Conservation (phyloP, 2,113 vertebrate species). For the Solea senegalensis region DNA sequence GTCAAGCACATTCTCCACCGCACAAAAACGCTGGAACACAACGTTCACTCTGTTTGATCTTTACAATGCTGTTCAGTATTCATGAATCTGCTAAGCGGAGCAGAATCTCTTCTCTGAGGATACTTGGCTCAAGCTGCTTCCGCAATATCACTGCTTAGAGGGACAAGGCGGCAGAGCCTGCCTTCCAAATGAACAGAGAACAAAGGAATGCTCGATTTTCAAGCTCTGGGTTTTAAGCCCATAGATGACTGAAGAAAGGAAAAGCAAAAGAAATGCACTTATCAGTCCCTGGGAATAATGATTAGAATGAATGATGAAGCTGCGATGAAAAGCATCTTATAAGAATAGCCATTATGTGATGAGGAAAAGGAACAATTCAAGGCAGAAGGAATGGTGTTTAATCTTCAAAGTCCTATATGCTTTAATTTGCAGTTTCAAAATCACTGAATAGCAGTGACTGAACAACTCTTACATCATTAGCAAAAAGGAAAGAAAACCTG, state of each 20-base stretch:
- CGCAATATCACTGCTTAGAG: conserved; percentile 67
- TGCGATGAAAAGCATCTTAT: conserved; percentile 37
- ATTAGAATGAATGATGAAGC: conserved; percentile 51
- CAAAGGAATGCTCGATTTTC: conserved; percentile 67
- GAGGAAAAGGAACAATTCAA: conserved; percentile 43
- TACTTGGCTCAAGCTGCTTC: conserved; percentile 66
- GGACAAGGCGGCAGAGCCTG: conserved; percentile 60
- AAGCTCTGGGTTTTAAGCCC: conserved; percentile 57
- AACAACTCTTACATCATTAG: conserved; percentile 55
- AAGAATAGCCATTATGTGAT: conserved; percentile 48
- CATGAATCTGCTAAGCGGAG: conserved; percentile 71
- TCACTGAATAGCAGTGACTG: conserved; percentile 49
- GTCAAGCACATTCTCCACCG: conserved; percentile 46
- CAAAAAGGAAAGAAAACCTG: conserved; percentile 18
- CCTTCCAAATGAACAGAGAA: conserved; percentile 68
- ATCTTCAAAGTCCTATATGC: conserved; percentile 63
- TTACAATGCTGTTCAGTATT: conserved; percentile 73
- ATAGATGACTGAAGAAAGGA: conserved; percentile 29
- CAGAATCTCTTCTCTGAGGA: conserved; percentile 70
- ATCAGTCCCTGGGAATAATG: conserved; percentile 55
- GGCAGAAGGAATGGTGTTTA: conserved; percentile 51
- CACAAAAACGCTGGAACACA: conserved; percentile 28
- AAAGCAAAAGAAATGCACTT: conserved; percentile 46
- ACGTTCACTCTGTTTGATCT: conserved; percentile 73
- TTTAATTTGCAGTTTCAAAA: conserved; percentile 61